Base-by-base conservation (phyloP, 2,888 invertebrate species). In the Odontomyia ornata region DNA sequence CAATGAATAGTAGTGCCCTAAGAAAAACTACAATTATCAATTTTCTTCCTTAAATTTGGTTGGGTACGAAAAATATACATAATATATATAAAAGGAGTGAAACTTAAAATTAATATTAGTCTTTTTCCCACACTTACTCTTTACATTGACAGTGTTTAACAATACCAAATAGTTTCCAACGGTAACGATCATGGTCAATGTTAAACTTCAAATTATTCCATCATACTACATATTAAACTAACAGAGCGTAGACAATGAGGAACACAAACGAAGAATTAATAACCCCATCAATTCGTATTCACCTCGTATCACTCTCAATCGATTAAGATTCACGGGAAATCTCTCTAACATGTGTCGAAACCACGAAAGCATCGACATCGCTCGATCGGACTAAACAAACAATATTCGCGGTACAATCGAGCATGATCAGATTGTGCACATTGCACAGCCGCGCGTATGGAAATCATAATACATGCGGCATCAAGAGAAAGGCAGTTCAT, bases 391-490 rank as follows among this genome's bases (percentile, higher is more conserved):
- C 18, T 15, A 15, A 4, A 2, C 4, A 52, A 52, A 52, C 52
- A 18, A 52, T 52, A 9, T 18, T 13, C 18, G 5, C 52, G 52
- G 7, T 18, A 13, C 43, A 43, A 43, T 43, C 43, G 43, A 43
- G 13, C 43, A 13, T 13, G 43, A 43, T 43, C 43, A 13, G 43
- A 43, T 43, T 13, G 43, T 13, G n/a, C n/a, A n/a, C n/a, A 9
- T 9, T 43, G 43, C 52, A n/a, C 52, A 52, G 15, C 15, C 23
- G 25, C 60, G 18, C 60, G 60, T 21, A 23, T 23, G 7, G 75
- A 83, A 77, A 85, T 88, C 0, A 85, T n/a, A 90, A 0, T 82
- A 83, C 77, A 27, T 56, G 72, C 72, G 18, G 23, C 13, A 27
- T 9, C 52, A 72, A 56, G 72, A 72, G 72, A 72, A 72, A 72